A percentile compares a stretch with the other conserved stretches of the same genome.
Evolutionary conservation across 2,113 vertebrate genomes (phyloP).

Genomic region (Peromyscus californicus): DNA sequence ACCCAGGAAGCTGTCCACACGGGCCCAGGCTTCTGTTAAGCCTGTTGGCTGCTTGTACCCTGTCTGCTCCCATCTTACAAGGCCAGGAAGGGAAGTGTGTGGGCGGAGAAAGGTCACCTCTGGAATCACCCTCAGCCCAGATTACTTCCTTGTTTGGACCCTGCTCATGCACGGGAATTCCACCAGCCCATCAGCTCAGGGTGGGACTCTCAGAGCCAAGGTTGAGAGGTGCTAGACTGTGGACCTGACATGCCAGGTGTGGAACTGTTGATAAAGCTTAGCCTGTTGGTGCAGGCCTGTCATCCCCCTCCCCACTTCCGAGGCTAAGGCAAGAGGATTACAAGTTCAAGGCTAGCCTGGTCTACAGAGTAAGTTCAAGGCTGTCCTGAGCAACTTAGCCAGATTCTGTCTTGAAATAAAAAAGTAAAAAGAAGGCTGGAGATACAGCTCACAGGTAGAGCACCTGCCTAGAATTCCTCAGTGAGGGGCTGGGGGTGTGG

Average conservation of each 20-base stretch:
- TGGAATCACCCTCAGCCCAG: neutral
- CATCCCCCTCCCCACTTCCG: neutral
- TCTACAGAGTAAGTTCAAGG: neutral
- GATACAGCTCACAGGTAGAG: neutral
- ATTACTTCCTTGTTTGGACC: neutral
- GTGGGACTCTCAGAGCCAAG: neutral
- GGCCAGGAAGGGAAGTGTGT: neutral
- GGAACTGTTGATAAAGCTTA: neutral
- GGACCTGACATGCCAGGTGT: neutral
- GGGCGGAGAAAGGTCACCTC: accelerated
- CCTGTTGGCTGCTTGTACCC: neutral
- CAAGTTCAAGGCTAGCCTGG: neutral
- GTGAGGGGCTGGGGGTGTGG: too few relatives aligned
- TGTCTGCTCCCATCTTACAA: neutral
- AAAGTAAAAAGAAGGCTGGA: neutral
- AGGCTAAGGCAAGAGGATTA: neutral
- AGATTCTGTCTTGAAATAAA: neutral
- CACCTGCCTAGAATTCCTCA: too few relatives aligned
- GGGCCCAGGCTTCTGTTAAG: neutral
- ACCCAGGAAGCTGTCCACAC: neutral
- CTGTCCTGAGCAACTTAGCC: neutral
- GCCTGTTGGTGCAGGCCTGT: neutral
- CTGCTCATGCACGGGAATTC: neutral
- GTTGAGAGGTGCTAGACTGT: neutral
- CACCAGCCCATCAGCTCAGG: neutral